These are phyloP conservation scores for Lasioglossum baleicum DNA, from an alignment of 1,140 invertebrate species.

Conservation along the genomic window DNA sequence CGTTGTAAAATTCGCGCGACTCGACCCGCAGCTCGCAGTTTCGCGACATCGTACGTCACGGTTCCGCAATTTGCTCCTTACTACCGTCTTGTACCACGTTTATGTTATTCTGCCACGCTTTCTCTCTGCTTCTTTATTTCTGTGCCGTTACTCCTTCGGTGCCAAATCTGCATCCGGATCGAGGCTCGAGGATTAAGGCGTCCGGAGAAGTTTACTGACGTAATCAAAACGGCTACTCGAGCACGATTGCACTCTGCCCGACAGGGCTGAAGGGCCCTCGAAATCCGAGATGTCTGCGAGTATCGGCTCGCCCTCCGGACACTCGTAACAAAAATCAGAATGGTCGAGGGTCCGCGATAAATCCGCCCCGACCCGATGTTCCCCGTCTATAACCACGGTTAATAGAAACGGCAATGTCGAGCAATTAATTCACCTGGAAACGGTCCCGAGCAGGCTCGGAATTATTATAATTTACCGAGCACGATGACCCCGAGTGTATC, in stretches of 20 bases:
- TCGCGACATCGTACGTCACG: not conserved
- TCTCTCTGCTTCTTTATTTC: not conserved
- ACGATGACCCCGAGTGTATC: not conserved
- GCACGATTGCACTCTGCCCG: constrained; percentile 41
- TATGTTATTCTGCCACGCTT: not conserved
- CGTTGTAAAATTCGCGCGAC: not conserved
- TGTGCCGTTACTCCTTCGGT: not conserved
- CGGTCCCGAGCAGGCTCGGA: not conserved
- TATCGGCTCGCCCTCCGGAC: constrained; percentile 3
- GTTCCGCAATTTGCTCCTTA: not conserved
- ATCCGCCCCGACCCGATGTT: not conserved
- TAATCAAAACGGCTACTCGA: constrained; percentile 55
- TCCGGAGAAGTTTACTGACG: constrained; percentile 51
- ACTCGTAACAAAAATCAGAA: constrained; percentile 11
- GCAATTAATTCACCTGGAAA: constrained; percentile 1
- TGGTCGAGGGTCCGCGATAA: not conserved
- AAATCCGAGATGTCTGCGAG: constrained; percentile 33
- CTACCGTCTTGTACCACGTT: not conserved
- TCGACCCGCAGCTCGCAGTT: not conserved
- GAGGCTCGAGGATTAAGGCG: constrained; percentile 37
- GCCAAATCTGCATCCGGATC: constrained; percentile 15
- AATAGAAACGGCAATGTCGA: no score
- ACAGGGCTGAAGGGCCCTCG: constrained; percentile 40
- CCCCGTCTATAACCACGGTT: no score
- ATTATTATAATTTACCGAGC: constrained; percentile 31